Base-by-base conservation (phyloP, 2,797 vertebrate species). In the Sphaeramia orbicularis region DNA sequence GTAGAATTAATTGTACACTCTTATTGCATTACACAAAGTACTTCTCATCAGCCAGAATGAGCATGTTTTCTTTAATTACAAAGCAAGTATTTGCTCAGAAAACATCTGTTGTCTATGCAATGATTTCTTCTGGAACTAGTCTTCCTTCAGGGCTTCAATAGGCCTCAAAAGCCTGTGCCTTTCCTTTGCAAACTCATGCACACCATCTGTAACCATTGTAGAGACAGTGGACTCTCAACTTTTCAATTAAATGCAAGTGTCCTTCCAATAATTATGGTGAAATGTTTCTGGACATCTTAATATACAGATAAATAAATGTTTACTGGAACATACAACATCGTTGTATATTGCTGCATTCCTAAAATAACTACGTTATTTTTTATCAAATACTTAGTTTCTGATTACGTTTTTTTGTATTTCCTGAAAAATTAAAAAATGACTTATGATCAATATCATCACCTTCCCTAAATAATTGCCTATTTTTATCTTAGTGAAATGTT, bases 31-130 rank as follows among this genome's bases (percentile, higher is more conserved):
- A 6, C 50, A 38, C 19, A 6, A 76, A 73, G 51, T 52, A 24
- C 27, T 55, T 58, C 21, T 77, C 48, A 45, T 71, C 16, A 58
- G 58, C 56, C 70, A 74, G 78, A 73, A 77, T 74, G 6, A 72
- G 47, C 16, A 52, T 48, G 61, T 69, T 71, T 48, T 68, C 51
- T 66, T 71, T 56, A 65, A 66, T 78, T 51, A 76, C 61, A 7
- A 61, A 48, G 42, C 10, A 64, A 66, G 41, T 53, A 50, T 59
- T 80, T 77, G 59, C 78, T 85, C 53, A 65, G 41, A 15, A 51
- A 81, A 53, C 67, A 79, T 65, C 69, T 78, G 45, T 50, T 32
- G 37, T 68, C 37, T 47, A 58, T 43, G 65, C 56, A 59, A 27
- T 52, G 47, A 72, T 48, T 65, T 62, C 24, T 36, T 16, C 44